Conservation (phyloP, 2,113 vertebrate species). For the Arvicanthis niloticus region DNA sequence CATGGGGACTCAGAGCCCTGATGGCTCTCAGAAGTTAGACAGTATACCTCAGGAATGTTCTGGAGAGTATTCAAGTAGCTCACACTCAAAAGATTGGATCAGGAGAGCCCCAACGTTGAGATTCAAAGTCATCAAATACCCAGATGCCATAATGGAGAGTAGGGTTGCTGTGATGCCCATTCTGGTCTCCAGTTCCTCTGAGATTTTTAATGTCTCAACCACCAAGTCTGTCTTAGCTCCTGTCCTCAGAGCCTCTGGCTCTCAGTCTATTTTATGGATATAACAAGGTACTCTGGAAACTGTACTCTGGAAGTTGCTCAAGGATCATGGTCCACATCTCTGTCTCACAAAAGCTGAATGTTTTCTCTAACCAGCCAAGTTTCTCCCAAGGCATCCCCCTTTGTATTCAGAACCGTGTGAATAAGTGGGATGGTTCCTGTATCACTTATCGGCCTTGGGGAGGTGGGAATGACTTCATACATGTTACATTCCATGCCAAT, state of each 20-base stretch:
- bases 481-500: background rate
- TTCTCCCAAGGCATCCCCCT: no score
- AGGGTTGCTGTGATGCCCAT: conserved; percentile 81
- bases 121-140: background rate
- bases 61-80: no score
- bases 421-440: background rate
- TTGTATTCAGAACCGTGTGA: background rate
- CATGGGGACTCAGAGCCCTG: no score
- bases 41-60: no score
- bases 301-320: background rate
- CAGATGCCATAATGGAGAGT: conserved; percentile 86
- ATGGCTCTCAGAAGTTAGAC: no score
- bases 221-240: no score
- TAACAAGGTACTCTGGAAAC: background rate
- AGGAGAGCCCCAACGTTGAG: no score
- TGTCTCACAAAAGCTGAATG: background rate
- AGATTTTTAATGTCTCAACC: conserved; percentile 12
- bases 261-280: background rate
- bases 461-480: background rate
- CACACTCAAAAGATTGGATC: background rate
- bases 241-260: background rate
- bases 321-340: background rate
- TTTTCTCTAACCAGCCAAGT: conserved; percentile 81
- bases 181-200: conserved; percentile 41
- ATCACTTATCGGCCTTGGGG: background rate